Evolutionary conservation across 2,797 vertebrate genomes (phyloP).

Genomic region (Helostoma temminkii): DNA sequence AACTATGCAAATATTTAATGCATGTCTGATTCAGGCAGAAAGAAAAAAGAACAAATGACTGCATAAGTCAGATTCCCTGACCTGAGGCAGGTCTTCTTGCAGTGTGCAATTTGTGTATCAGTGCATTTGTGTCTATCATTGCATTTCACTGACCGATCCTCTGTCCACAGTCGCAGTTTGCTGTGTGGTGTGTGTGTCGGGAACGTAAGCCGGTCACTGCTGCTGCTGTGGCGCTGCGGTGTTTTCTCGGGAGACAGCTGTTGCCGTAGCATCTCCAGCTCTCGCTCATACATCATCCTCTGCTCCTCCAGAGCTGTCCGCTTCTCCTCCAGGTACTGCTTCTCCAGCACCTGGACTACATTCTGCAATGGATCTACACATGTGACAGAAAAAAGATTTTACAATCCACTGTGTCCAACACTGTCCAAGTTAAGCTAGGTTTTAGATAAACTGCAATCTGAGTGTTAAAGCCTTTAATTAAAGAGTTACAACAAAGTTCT

Average conservation of each 20-base stretch:
- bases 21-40: no score
- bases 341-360: constrained; percentile 95
- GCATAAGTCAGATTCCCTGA: no score
- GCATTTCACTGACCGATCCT: constrained; percentile 90
- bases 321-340: constrained; percentile 98
- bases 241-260: constrained; percentile 93
- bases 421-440: not conserved
- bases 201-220: constrained; percentile 88
- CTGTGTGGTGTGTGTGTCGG: constrained; percentile 87
- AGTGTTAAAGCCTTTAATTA: not conserved
- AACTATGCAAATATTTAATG: no score
- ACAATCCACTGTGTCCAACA: not conserved
- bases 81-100: no score
- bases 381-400: not conserved
- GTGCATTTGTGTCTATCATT: no score
- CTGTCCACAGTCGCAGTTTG: constrained; percentile 93
- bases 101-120: not conserved
- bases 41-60: no score
- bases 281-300: constrained; percentile 94
- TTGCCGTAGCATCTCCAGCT: constrained; percentile 93
- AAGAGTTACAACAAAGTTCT: not conserved
- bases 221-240: constrained; percentile 85
- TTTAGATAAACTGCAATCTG: not conserved
- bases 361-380: constrained; percentile 93
- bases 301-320: constrained; percentile 94